phyloP scores from a whole-genome alignment of 2,797 vertebrate species.

The Bufotes viridis region DNA sequence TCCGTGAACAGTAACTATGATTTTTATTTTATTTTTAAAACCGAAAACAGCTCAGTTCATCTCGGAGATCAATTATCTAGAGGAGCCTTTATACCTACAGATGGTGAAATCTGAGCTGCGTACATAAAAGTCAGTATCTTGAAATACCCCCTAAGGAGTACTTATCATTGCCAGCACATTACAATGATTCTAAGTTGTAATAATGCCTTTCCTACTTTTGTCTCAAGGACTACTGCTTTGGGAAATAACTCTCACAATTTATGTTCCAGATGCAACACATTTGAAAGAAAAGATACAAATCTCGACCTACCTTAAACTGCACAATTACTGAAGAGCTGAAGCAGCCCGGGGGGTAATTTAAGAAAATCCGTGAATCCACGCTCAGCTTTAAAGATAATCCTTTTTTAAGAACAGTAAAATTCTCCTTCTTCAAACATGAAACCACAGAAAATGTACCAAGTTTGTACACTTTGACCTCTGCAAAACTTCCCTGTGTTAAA shows the following conservation, averaged over 20 bases:
- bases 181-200: slow-evolving; percentile 44
- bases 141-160: slow-evolving; percentile 42
- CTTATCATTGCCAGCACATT: slow-evolving; percentile 39
- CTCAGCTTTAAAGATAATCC: slow-evolving; percentile 80
- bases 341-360: slow-evolving; percentile 81
- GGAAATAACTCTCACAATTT: slow-evolving; percentile 42
- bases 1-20: slow-evolving; percentile 29
- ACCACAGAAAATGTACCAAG: slow-evolving; percentile 88
- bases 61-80: slow-evolving; percentile 23
- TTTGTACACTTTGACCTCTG: slow-evolving; percentile 81
- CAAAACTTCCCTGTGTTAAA: slow-evolving; percentile 77
- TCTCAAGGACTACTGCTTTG: slow-evolving; percentile 46
- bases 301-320: slow-evolving; percentile 75
- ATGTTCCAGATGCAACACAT: slow-evolving; percentile 38
- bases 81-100: slow-evolving; percentile 24
- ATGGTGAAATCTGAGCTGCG: slow-evolving; percentile 43
- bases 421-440: slow-evolving; percentile 85
- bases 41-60: slow-evolving; percentile 5
- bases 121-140: slow-evolving; percentile 41
- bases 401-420: slow-evolving; percentile 80
- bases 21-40: not conserved
- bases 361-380: slow-evolving; percentile 81
- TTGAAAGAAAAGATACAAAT: slow-evolving; percentile 34
- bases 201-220: slow-evolving; percentile 42
- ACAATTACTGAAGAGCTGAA: slow-evolving; percentile 78